Percentiles rank a stretch among this genome's conserved stretches.
phyloP scores from a whole-genome alignment of 2,888 invertebrate genomes.

The Philereme vetulata region DNA sequence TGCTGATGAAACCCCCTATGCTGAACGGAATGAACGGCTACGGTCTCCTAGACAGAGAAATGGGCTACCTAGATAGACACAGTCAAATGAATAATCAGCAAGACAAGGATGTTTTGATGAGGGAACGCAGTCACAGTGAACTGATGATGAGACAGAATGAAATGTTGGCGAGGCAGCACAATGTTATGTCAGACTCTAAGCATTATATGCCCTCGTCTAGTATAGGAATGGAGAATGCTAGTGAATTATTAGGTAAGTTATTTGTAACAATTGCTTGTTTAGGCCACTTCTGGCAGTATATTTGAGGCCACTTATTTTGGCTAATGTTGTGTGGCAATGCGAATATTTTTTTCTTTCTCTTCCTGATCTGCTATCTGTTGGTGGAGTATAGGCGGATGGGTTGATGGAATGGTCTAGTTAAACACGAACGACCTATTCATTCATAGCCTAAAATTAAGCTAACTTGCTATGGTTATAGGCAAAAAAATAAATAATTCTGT shows the following conservation, averaged over 20 bases:
- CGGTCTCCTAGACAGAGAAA: conserved; percentile 70
- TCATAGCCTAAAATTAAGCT: too few relatives aligned
- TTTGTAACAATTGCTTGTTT: too few relatives aligned
- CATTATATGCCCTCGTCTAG: conserved; percentile 71
- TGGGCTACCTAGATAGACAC: conserved; percentile 72
- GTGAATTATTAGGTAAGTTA: conserved; percentile 78
- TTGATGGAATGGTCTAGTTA: too few relatives aligned
- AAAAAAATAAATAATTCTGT: too few relatives aligned
- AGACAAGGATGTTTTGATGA: conserved; percentile 64
- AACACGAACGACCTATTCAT: too few relatives aligned
- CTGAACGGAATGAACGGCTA: conserved; percentile 74
- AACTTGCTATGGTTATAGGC: too few relatives aligned
- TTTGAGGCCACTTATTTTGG: too few relatives aligned
- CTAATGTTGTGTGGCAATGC: too few relatives aligned
- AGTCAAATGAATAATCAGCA: conserved; percentile 69
- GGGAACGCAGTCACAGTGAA: conserved; percentile 67
- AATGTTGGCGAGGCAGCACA: conserved; percentile 69
- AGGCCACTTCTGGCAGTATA: too few relatives aligned
- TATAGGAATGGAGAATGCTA: conserved; percentile 76
- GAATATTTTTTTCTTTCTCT: too few relatives aligned
- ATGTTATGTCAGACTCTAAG: conserved; percentile 66
- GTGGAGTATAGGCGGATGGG: too few relatives aligned
- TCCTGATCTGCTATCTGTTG: too few relatives aligned
- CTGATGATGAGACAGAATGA: conserved; percentile 74
- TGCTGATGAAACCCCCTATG: conserved; percentile 63